Percentiles rank a stretch among this genome's conserved stretches.
phyloP scores from a whole-genome alignment of 2,888 invertebrate genomes.

The Tetramorium bicarinatum region DNA sequence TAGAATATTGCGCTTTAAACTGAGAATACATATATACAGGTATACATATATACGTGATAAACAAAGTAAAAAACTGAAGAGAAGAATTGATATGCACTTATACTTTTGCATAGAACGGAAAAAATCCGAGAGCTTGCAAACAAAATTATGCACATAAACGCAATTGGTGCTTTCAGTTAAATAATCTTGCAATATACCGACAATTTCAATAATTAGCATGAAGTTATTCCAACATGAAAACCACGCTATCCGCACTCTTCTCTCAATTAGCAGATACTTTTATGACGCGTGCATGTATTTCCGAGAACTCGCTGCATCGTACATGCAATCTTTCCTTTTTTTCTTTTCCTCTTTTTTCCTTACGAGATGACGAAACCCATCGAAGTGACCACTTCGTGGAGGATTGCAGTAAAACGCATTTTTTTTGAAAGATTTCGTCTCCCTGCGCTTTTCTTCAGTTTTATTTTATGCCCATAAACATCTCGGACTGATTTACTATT shows the following conservation, averaged over 20 bases:
- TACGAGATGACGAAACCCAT: conserved; percentile 15
- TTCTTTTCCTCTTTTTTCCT: conserved; percentile 12
- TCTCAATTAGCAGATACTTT: conserved; percentile 45
- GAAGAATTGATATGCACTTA: background rate
- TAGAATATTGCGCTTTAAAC: background rate
- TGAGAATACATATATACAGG: background rate
- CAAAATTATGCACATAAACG: conserved; percentile 3
- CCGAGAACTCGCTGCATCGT: background rate
- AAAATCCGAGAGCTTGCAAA: background rate
- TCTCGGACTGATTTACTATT: conserved; percentile 40
- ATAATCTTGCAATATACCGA: conserved; percentile 21
- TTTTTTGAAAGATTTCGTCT: conserved; percentile 48
- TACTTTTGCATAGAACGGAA: background rate
- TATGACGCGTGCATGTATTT: conserved; percentile 20
- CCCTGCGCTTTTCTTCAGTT: conserved; percentile 21
- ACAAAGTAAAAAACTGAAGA: background rate
- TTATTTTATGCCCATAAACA: conserved; percentile 42
- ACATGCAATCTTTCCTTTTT: background rate
- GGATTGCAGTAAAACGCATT: conserved; percentile 71
- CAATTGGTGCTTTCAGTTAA: conserved; percentile 8
- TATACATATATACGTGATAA: background rate
- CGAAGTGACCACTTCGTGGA: conserved; percentile 35
- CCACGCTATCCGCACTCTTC: conserved; percentile 1
- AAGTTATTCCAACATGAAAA: conserved; percentile 27
- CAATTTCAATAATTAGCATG: conserved; percentile 13